These are phyloP conservation scores for Drosophila kanapiae DNA, from an alignment of 1,140 invertebrate genomes.

Conservation along the genomic window DNA sequence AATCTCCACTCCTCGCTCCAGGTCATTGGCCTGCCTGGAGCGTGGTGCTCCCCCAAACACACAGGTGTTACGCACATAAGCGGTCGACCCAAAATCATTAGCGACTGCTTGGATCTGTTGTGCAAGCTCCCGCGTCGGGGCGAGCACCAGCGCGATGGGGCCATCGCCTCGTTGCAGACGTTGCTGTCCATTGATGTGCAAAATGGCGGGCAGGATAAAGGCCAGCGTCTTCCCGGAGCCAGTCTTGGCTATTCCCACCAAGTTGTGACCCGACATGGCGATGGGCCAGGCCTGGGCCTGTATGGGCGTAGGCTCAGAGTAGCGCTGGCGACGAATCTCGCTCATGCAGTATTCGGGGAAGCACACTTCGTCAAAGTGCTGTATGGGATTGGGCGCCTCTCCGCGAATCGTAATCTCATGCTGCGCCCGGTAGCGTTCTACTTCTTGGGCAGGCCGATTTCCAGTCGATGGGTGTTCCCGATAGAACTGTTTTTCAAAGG, in stretches of 20 bases:
- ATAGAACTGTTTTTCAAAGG: slow-evolving; percentile 98
- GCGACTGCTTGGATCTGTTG: slow-evolving; percentile 99
- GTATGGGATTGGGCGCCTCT: slow-evolving; percentile 90
- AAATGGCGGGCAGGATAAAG: slow-evolving; percentile 93
- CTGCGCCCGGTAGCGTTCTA: slow-evolving; percentile 89
- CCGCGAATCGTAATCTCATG: slow-evolving; percentile 94
- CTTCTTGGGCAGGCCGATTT: slow-evolving; percentile 90
- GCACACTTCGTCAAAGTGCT: slow-evolving; percentile 92
- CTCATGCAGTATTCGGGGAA: slow-evolving; percentile 92
- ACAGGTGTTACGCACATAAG: slow-evolving; percentile 94
- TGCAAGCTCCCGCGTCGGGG: slow-evolving; percentile 97
- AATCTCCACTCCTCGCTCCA: slow-evolving; percentile 95
- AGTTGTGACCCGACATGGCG: slow-evolving; percentile 94
- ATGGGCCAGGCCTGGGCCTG: slow-evolving; percentile 96
- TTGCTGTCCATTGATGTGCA: slow-evolving; percentile 97
- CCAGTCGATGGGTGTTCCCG: slow-evolving; percentile 91
- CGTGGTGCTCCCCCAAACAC: slow-evolving; percentile 98
- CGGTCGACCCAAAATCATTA: slow-evolving; percentile 94
- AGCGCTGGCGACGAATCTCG: slow-evolving; percentile 88
- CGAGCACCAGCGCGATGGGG: slow-evolving; percentile 95
- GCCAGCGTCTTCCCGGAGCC: slow-evolving; percentile 95
- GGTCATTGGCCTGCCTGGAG: slow-evolving; percentile 92
- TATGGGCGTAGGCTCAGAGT: slow-evolving; percentile 93
- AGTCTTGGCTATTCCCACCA: slow-evolving; percentile 97
- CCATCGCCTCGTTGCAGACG: slow-evolving; percentile 91